Conservation (phyloP, 2,113 vertebrate genomes). For the Galemys pyrenaicus region DNA sequence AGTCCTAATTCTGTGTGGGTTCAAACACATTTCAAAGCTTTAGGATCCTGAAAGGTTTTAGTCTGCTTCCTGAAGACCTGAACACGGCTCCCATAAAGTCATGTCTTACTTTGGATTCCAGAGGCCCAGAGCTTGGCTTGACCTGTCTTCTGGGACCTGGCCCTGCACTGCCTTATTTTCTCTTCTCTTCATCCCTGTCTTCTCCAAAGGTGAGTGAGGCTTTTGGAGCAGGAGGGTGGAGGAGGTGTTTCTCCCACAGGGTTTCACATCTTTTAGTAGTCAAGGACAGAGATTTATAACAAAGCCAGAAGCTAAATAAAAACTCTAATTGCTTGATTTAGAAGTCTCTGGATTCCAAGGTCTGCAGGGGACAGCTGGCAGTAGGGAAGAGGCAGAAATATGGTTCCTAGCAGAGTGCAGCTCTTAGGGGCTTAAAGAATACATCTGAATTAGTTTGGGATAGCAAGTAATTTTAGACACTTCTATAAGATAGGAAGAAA, state of each 20-base stretch:
- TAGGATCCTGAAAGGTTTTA: constrained; percentile 82
- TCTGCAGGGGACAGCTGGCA: background rate
- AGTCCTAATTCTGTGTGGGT: constrained; percentile 84
- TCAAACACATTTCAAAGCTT: constrained; percentile 86
- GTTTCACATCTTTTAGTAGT: constrained; percentile 65
- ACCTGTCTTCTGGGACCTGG: constrained; percentile 46
- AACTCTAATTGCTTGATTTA: background rate
- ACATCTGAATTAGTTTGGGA: background rate
- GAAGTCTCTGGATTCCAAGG: background rate
- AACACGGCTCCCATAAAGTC: constrained; percentile 34
- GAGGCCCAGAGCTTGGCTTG: constrained; percentile 17
- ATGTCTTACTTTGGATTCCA: constrained; percentile 75
- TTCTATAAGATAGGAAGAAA: background rate
- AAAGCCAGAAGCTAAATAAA: constrained; percentile 36
- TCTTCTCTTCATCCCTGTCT: constrained; percentile 78
- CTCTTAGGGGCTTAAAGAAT: background rate
- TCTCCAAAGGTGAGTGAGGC: constrained; percentile 85
- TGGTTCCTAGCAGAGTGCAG: background rate
- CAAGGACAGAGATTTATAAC: constrained; percentile 68
- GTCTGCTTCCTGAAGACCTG: constrained; percentile 77
- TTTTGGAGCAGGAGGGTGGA: constrained; percentile 61
- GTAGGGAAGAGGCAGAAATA: background rate
- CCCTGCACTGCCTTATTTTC: constrained; percentile 78
- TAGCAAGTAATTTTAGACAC: constrained; percentile 12
- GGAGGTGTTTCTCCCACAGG: constrained; percentile 67